A percentile compares a stretch with the other conserved stretches of the same genome.
Conservation (phyloP, 37 sponge, comb jelly and placozoan genomes). For the Axinella damicornis region DNA sequence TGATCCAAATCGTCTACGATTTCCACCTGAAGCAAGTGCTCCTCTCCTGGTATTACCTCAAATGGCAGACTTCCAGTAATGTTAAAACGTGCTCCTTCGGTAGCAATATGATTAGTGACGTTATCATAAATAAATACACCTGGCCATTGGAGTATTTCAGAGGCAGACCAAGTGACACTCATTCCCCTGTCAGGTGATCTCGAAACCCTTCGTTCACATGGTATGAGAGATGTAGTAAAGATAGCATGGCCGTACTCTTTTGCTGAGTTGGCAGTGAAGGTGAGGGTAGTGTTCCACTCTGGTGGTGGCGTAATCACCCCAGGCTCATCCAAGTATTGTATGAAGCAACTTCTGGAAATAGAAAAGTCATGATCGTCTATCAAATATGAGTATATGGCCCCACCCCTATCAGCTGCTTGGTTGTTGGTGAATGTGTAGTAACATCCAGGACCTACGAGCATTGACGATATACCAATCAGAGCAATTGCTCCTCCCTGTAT, state of each 20-base stretch:
- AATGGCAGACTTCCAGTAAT: neutral
- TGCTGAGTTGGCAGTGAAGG: constrained; percentile 36
- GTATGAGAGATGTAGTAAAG: constrained; percentile 19
- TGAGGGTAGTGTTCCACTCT: constrained; percentile 20
- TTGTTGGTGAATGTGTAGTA: constrained; percentile 24
- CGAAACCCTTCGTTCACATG: neutral
- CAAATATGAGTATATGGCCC: constrained; percentile 29
- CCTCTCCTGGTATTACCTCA: constrained; percentile 19
- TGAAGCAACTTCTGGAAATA: constrained; percentile 49
- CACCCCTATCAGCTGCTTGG: constrained; percentile 31
- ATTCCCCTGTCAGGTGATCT: too few relatives aligned
- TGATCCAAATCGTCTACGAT: neutral
- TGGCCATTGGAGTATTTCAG: neutral
- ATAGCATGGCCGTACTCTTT: constrained; percentile 8
- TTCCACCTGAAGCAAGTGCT: neutral
- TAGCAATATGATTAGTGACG: constrained; percentile 11
- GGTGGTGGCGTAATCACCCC: neutral
- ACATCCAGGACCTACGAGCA: neutral
- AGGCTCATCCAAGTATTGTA: constrained; percentile 2
- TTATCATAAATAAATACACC: neutral
- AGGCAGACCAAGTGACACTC: neutral
- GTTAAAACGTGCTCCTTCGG: constrained; percentile 7
- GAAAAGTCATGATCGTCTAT: constrained; percentile 32
- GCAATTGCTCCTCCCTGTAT: constrained; percentile 44
- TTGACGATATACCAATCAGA: constrained; percentile 17